Evolutionary conservation across 2,888 invertebrate genomes (phyloP), one percentile per base, ranked within the genome.

Genomic region (Dascillus cervinus): DNA sequence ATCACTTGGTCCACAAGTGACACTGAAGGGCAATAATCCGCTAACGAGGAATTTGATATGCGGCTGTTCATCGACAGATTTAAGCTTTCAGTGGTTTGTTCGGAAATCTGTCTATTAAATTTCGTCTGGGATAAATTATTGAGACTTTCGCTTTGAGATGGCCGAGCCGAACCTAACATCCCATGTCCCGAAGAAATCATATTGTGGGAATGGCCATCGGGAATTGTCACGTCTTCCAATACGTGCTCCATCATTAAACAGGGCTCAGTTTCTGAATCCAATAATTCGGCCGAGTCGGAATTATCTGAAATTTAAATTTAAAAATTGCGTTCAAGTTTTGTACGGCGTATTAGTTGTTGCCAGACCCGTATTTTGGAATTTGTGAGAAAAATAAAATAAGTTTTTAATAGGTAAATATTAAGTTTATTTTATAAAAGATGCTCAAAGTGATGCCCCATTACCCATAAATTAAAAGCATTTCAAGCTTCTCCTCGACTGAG

Each of bases 261-360:
- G 0, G 85, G 85, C 53, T 85, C 85, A 0, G 85, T 85, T 69
- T 86, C 86, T 0, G 84, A 85, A 60, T 86, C 85, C 19, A 86
- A 67, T 60, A 86, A 70, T 53, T 85, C 85, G 3, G 80, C 80
- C 10, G 83, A 83, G 63, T 83, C 82, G 13, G 70, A 69, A 55
- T 77, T 77, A 48, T 82, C 81, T 80, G 41, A 15, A 51, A 39
- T 20, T 35, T 22, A 21, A 30, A 8, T 38, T n/a, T n/a, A 15
- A 4, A 17, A 17, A 17, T 17, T 17, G 13, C 3, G 29, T 4
- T 17, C 11, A 4, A n/a, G 11, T 11, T 6, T 6, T 17, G 4
- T 17, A 17, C 4, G 17, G 5, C 4, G 17, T 17, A 6, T 6
- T 6, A 17, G 6, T 6, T 17, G 17, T 6, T 17, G 4, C 17